A percentile compares a stretch with the other conserved stretches of the same genome.
These are phyloP conservation scores for Brachionus sp. DNA, from an alignment of 1,140 invertebrate species.

Conservation along the genomic window DNA sequence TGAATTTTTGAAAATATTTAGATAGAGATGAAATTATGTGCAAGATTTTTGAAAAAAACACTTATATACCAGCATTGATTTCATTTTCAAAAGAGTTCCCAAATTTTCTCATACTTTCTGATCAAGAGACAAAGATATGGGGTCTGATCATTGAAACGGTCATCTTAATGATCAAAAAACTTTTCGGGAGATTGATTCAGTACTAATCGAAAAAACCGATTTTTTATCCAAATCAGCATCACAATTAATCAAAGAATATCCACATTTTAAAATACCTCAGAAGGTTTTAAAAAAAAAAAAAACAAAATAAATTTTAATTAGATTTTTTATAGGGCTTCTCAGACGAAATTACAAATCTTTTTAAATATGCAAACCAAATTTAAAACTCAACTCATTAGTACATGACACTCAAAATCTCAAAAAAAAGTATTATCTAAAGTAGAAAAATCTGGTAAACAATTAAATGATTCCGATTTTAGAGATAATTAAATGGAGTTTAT, in stretches of 20 bases:
- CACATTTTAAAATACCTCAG: neutral
- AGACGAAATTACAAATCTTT: neutral
- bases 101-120: neutral
- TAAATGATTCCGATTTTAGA: neutral
- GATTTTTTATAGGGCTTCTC: neutral
- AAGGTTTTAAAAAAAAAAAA: neutral
- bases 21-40: neutral
- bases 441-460: neutral
- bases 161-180: no score
- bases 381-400: neutral
- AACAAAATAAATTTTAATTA: neutral
- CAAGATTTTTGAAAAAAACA: neutral
- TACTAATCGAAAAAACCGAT: neutral
- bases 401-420: neutral
- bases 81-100: neutral
- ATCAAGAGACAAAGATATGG: neutral
- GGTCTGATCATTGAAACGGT: neutral
- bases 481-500: no score
- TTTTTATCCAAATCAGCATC: neutral
- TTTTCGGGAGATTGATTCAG: no score
- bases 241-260: neutral
- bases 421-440: neutral
- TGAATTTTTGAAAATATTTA: no score
- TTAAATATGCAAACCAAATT: neutral
- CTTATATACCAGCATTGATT: neutral